Conservation (phyloP, 30 jellyfish, hydroid and myxozoan genomes). For the Turritopsis rubra region DNA sequence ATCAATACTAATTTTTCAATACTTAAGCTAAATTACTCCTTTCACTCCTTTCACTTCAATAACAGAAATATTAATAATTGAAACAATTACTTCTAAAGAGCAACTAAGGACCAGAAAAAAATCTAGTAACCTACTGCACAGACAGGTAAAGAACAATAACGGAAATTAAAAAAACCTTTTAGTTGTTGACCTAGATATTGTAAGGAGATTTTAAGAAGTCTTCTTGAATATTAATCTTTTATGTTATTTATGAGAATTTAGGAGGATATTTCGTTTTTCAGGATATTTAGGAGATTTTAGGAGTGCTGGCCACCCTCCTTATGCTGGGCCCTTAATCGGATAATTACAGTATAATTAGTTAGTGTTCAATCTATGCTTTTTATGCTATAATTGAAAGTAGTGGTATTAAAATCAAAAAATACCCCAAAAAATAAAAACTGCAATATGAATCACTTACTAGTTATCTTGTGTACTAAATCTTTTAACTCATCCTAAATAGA, state of each 20-base stretch:
- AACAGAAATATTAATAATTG: neutral
- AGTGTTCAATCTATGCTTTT: neutral
- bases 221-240: neutral
- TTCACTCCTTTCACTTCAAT: neutral
- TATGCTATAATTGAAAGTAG: neutral
- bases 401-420: neutral
- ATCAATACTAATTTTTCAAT: neutral
- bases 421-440: neutral
- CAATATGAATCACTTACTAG: neutral
- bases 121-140: neutral
- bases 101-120: neutral
- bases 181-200: too few relatives aligned
- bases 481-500: neutral
- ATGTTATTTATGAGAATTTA: neutral
- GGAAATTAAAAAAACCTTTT: too few relatives aligned
- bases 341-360: neutral
- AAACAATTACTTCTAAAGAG: neutral
- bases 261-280: neutral
- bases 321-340: neutral
- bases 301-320: neutral
- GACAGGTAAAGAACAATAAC: too few relatives aligned
- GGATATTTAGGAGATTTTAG: neutral
- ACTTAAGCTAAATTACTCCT: neutral
- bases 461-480: neutral
- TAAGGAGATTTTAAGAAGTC: neutral